A percentile compares a stretch with the other conserved stretches of the same genome.
Evolutionary conservation across 2,888 invertebrate genomes (phyloP).

Genomic region (Pollenia griseotomentosa): DNA sequence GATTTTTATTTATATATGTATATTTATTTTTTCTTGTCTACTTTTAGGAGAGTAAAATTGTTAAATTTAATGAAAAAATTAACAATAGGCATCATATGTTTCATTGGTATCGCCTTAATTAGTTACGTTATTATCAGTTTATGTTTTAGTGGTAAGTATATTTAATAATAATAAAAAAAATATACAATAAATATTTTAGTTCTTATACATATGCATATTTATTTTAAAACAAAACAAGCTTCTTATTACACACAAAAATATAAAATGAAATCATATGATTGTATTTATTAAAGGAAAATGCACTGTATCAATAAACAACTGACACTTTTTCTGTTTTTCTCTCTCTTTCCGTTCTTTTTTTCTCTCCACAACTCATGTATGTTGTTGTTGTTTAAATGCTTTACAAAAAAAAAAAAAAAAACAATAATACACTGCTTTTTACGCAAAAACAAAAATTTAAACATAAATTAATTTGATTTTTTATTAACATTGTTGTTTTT

Average conservation of each 20-base stretch:
- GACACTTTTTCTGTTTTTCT: slow-evolving; percentile 70
- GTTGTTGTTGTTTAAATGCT: slow-evolving; percentile 57
- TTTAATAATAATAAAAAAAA: background rate
- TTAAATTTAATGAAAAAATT: slow-evolving; percentile 83
- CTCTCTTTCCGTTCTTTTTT: slow-evolving; percentile 64
- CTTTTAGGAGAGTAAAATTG: slow-evolving; percentile 80
- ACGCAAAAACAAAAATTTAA: slow-evolving; percentile 55
- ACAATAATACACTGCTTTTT: slow-evolving; percentile 42
- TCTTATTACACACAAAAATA: slow-evolving; percentile 1
- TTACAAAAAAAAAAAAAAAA: slow-evolving; percentile 38
- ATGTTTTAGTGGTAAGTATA: slow-evolving; percentile 82
- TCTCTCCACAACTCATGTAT: slow-evolving; percentile 53
- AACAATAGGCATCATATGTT: slow-evolving; percentile 82
- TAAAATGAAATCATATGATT: slow-evolving; percentile 16
- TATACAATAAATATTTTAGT: background rate
- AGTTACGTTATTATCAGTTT: slow-evolving; percentile 82
- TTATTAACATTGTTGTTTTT: background rate
- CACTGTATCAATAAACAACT: slow-evolving; percentile 65
- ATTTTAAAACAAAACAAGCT: slow-evolving; percentile 22
- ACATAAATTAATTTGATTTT: slow-evolving; percentile 27
- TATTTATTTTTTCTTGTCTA: slow-evolving; percentile 40
- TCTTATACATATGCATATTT: background rate
- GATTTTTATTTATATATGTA: background rate
- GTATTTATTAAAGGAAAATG: slow-evolving; percentile 55
- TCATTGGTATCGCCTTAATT: slow-evolving; percentile 82